Evolutionary conservation across 2,113 vertebrate genomes (phyloP).

Genomic region (Lepus timidus): DNA sequence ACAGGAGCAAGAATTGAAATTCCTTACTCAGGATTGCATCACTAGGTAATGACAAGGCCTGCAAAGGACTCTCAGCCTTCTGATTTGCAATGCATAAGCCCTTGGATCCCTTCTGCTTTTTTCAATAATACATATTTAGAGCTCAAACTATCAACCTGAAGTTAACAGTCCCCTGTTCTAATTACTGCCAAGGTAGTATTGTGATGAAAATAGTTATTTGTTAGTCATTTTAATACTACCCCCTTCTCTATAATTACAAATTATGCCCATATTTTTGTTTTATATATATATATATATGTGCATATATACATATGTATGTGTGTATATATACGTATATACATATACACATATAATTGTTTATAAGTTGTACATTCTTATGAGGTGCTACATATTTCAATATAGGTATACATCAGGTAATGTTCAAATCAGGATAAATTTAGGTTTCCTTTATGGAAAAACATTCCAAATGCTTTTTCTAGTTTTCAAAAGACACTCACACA

Average conservation of each 20-base stretch:
- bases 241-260: not conserved
- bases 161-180: not conserved
- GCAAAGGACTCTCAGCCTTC: not conserved
- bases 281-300: too few relatives aligned
- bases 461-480: too few relatives aligned
- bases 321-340: too few relatives aligned
- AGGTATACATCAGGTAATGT: too few relatives aligned
- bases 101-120: not conserved
- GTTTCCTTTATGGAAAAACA: too few relatives aligned
- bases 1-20: not conserved
- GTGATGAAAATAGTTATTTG: not conserved
- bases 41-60: not conserved
- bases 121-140: not conserved
- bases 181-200: not conserved
- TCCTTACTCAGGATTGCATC: not conserved
- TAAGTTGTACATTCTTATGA: too few relatives aligned
- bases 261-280: not conserved
- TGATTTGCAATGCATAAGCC: not conserved
- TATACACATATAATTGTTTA: too few relatives aligned
- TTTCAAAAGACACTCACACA: too few relatives aligned
- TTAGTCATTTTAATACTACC: not conserved
- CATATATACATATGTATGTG: too few relatives aligned
- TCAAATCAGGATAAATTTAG: too few relatives aligned
- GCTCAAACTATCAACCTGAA: not conserved
- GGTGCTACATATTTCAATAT: too few relatives aligned